Conservation (phyloP, 2,888 invertebrate species). For the Lasioglossum zephyrum region DNA sequence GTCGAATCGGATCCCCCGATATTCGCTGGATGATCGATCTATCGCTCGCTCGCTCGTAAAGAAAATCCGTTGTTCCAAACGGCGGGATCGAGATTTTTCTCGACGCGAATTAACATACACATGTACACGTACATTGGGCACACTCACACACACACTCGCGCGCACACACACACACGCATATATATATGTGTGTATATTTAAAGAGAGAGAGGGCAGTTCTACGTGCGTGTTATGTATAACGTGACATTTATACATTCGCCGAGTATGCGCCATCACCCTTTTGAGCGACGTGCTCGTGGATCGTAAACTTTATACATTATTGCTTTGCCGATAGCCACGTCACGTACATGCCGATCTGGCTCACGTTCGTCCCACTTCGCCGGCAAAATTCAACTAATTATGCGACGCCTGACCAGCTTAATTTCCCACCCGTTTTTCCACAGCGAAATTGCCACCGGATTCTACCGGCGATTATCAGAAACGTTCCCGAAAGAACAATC, state of each 20-base stretch:
- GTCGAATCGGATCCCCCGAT: no score
- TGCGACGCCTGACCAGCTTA: conserved; percentile 22
- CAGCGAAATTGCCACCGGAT: background rate
- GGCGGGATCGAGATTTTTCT: conserved; percentile 24
- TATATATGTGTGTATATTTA: background rate
- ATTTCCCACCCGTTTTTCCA: background rate
- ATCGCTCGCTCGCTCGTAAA: background rate
- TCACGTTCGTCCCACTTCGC: conserved; percentile 59
- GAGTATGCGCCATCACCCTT: conserved; percentile 62
- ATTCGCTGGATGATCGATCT: background rate
- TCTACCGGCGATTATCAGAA: background rate
- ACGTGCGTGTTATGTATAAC: conserved; percentile 71
- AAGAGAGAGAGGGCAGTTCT: conserved; percentile 30
- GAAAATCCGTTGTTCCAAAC: background rate
- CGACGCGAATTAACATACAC: conserved; percentile 43
- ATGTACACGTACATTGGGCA: conserved; percentile 9
- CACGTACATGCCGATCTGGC: conserved; percentile 76
- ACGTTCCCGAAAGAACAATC: background rate
- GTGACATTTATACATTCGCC: conserved; percentile 73
- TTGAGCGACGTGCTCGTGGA: conserved; percentile 76
- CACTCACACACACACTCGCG: background rate
- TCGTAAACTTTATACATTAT: conserved; percentile 84
- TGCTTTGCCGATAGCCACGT: conserved; percentile 83
- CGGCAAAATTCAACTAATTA: conserved; percentile 61
- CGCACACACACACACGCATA: conserved; percentile 6